phyloP scores from a whole-genome alignment of 1,140 invertebrate species.

The Triops cancriformis region DNA sequence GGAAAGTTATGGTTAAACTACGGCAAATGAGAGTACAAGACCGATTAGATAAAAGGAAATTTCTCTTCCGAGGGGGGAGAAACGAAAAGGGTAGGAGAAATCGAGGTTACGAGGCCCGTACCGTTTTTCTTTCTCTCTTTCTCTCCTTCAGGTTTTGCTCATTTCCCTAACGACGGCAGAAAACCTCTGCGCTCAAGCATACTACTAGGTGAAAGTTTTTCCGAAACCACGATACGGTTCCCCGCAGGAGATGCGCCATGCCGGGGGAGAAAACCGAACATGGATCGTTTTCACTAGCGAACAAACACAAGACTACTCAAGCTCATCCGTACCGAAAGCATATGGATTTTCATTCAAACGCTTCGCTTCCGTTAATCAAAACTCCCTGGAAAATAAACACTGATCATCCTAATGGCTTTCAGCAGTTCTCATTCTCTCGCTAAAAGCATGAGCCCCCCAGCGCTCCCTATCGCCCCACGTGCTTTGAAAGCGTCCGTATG shows the following conservation, averaged over 20 bases:
- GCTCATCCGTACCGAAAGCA: neutral
- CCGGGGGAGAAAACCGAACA: neutral
- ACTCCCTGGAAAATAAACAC: neutral
- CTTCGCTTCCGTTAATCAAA: neutral
- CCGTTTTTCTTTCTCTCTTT: neutral
- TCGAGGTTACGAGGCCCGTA: constrained; percentile 2
- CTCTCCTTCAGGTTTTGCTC: neutral
- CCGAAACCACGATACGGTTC: neutral
- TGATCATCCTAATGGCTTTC: neutral
- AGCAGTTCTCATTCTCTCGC: neutral
- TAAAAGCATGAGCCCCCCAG: too few relatives aligned
- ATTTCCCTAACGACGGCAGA: constrained; percentile 3
- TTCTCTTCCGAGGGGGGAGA: constrained; percentile 8
- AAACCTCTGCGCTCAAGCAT: neutral
- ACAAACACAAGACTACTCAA: neutral
- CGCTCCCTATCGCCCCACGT: too few relatives aligned
- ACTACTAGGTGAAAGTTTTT: neutral
- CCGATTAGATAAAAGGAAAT: neutral
- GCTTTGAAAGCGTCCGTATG: too few relatives aligned
- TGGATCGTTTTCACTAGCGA: neutral
- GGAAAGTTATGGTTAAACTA: neutral
- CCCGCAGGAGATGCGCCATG: neutral
- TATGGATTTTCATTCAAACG: neutral
- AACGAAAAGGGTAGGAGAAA: constrained; percentile 10
- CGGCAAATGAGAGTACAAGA: neutral